Conservation (phyloP, 1,140 invertebrate species). For the Diachasma alloeum region DNA sequence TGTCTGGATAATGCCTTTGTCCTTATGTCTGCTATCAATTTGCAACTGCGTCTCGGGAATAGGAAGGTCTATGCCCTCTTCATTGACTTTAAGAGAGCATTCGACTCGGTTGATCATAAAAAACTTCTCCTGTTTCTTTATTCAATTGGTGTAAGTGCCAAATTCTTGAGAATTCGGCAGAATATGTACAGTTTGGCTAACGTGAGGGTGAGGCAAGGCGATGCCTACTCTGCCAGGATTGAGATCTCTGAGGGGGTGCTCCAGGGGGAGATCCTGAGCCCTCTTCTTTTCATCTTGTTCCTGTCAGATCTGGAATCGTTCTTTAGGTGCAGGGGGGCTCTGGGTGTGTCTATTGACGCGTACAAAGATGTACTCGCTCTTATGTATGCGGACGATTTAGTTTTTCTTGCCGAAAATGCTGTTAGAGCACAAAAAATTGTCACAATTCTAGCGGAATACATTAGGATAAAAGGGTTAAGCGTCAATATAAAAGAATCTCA, state of each 20-base stretch:
- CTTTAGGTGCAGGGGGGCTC: slow-evolving; percentile 1
- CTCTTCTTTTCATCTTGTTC: too few relatives aligned
- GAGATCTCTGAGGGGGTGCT: slow-evolving; percentile 31
- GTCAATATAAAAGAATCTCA: slow-evolving; percentile 41
- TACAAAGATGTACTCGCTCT: slow-evolving; percentile 19
- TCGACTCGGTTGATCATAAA: slow-evolving; percentile 34
- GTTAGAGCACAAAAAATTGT: slow-evolving; percentile 16
- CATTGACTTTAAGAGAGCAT: too few relatives aligned
- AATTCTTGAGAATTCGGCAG: slow-evolving; percentile 35
- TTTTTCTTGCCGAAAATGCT: slow-evolving; percentile 8
- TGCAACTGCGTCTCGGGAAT: slow-evolving; percentile 14
- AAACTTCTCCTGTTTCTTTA: slow-evolving; percentile 34
- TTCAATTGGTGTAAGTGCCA: slow-evolving; percentile 30
- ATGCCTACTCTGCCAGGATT: not conserved
- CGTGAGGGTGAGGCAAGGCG: slow-evolving; percentile 18
- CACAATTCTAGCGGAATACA: slow-evolving; percentile 28
- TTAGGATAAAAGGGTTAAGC: slow-evolving; percentile 18
- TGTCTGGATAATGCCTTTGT: slow-evolving; percentile 33
- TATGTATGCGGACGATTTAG: slow-evolving; percentile 28
- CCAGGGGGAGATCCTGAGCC: too few relatives aligned
- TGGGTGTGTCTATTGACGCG: slow-evolving; percentile 16
- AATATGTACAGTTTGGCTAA: slow-evolving; percentile 32
- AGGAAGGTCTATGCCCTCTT: slow-evolving; percentile 32
- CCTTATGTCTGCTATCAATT: slow-evolving; percentile 24
- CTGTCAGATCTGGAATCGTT: too few relatives aligned